These are phyloP conservation scores for Prionailurus viverrinus DNA, from an alignment of 2,113 vertebrate genomes.

Conservation along the genomic window DNA sequence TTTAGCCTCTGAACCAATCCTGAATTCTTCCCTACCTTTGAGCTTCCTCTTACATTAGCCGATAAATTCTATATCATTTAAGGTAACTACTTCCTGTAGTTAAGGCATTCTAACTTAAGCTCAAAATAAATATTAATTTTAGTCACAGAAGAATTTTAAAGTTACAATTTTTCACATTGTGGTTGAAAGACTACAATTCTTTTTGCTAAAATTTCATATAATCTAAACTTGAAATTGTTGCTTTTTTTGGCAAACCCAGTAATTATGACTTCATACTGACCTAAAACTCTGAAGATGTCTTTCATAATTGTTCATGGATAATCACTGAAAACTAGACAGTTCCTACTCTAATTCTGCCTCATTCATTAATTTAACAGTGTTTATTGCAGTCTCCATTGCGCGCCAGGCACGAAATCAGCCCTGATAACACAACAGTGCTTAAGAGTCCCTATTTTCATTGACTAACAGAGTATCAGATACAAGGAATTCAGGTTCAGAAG, in stretches of 20 bases:
- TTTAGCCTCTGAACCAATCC: neutral
- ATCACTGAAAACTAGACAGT: neutral
- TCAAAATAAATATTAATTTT: conserved; percentile 13
- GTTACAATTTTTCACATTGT: neutral
- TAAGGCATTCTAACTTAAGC: neutral
- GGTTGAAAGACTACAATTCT: neutral
- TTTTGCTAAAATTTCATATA: conserved; percentile 40
- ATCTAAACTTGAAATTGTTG: neutral
- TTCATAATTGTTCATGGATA: neutral
- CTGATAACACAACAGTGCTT: neutral
- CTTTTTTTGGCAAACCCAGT: neutral
- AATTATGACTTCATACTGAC: neutral
- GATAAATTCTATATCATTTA: neutral
- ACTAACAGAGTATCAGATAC: neutral
- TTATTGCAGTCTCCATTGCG: neutral
- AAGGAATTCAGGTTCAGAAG: neutral
- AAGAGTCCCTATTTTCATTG: neutral
- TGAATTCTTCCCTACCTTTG: neutral
- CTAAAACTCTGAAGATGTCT: neutral
- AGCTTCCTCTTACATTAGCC: neutral
- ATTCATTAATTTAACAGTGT: neutral
- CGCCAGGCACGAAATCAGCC: neutral
- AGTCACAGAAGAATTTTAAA: neutral
- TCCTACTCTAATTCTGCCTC: neutral
- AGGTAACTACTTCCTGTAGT: neutral